Conservation (phyloP, 2,113 vertebrate genomes). For the Cacatua alba region DNA sequence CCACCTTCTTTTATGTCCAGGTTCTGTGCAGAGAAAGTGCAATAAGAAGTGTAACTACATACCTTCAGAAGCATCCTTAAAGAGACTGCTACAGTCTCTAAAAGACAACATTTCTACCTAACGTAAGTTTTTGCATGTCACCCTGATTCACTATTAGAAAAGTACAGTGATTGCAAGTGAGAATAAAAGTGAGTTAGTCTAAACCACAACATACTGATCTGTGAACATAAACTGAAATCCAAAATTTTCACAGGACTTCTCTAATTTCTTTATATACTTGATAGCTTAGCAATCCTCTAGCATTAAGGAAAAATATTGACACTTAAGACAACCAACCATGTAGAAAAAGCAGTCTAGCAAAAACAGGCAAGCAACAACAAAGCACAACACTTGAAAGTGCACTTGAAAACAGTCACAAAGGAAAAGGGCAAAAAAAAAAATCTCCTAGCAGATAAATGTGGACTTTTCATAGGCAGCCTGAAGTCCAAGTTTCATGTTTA, state of each 20-base stretch:
- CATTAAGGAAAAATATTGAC: background rate
- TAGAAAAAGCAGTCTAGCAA: background rate
- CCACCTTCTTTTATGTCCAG: conserved; percentile 83
- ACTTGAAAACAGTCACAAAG: background rate
- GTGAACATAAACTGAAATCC: background rate
- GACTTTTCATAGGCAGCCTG: background rate
- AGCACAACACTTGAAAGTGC: background rate
- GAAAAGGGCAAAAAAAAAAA: background rate
- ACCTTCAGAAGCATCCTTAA: background rate
- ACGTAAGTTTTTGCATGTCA: background rate
- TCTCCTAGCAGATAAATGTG: background rate
- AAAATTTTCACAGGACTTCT: background rate
- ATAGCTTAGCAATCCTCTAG: background rate
- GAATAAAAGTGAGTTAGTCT: background rate
- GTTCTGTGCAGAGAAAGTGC: conserved; percentile 77
- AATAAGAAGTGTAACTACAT: background rate
- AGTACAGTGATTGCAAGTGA: background rate
- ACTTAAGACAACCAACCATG: background rate
- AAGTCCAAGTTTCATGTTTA: background rate
- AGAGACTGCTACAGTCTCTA: background rate
- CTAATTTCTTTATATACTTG: background rate
- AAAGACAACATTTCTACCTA: background rate
- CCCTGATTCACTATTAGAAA: background rate
- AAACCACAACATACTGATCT: background rate
- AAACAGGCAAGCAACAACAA: background rate